Evolutionary conservation across 92 coral and sea anemone genomes (phyloP), one percentile per base, ranked within the genome.

Genomic region (Epizoanthus stellaris): DNA sequence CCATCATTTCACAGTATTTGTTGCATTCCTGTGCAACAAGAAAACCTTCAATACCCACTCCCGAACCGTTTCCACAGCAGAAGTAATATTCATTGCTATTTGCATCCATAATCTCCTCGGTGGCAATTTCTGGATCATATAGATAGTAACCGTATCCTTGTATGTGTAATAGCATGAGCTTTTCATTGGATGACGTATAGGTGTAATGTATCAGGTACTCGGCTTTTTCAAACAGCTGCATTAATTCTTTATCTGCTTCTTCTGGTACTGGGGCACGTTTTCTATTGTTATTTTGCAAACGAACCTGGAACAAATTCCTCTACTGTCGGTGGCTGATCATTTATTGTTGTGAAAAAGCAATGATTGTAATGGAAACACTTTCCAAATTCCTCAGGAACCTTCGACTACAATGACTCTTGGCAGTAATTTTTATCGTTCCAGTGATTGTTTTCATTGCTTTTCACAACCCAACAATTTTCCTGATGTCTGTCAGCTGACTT

Each of bases 81-180:
- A 42, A 79, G 60, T 87, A 87, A 4, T 77, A 64, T 85, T 91
- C 94, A 69, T 59, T 58, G 70, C 83, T 76, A 40, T 52, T 70
- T 59, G 70, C 85, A 88, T 91, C 91, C 85, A 65, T 74, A 12
- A 91, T 5, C 53, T 79, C 80, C 70, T 82, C 81, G 36, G 94
- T 91, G 63, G 91, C 88, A 88, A 91, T 91, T 91, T 91, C 91
- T 66, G 94, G 91, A 80, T 85, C 94, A 34, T 72, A 88, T 17
- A 91, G 70, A 66, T 77, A 58, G 88, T 79, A 88, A 53, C 86
- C 88, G 68, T 70, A 58, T 56, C 91, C 91, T 85, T 87, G 93
- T 42, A 90, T 87, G 76, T 90, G 86, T 40, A 82, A 67, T 57
- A 90, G 87, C 91, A 91, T 85, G 39, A 88, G 74, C 77, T 91